Evolutionary conservation across 1,140 invertebrate genomes (phyloP).

Genomic region (Diprion similis): DNA sequence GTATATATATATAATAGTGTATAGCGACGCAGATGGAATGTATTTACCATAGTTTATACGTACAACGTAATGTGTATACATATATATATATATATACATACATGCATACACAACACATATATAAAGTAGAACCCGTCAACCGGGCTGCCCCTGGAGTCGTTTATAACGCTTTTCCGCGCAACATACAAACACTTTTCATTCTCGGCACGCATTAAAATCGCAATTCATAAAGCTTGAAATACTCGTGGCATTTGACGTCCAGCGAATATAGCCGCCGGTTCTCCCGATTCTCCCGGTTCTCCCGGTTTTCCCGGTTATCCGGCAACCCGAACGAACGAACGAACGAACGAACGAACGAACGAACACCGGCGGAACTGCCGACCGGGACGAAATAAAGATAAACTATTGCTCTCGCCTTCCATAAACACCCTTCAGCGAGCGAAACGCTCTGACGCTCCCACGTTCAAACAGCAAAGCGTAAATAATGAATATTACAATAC

Average conservation of each 20-base stretch:
- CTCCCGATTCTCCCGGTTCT: no score
- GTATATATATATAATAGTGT: no score
- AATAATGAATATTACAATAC: background rate
- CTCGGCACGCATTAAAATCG: background rate
- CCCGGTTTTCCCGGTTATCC: no score
- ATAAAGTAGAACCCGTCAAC: no score
- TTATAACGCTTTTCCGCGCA: background rate
- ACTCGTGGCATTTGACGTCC: slow-evolving; percentile 1
- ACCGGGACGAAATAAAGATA: background rate
- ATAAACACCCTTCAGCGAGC: no score
- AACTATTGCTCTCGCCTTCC: background rate
- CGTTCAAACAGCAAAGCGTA: background rate
- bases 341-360: background rate
- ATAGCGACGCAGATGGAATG: no score
- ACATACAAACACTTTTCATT: no score
- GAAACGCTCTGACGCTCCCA: background rate
- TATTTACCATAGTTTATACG: no score
- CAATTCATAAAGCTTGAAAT: slow-evolving; percentile 5
- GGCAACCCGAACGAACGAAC: background rate
- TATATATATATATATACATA: no score
- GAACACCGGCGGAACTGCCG: background rate
- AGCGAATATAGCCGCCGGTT: background rate
- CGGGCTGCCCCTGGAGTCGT: background rate
- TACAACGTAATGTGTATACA: no score
- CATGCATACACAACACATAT: no score